Evolutionary conservation across 2,797 vertebrate species (phyloP).

Genomic region (Garrulus glandarius): DNA sequence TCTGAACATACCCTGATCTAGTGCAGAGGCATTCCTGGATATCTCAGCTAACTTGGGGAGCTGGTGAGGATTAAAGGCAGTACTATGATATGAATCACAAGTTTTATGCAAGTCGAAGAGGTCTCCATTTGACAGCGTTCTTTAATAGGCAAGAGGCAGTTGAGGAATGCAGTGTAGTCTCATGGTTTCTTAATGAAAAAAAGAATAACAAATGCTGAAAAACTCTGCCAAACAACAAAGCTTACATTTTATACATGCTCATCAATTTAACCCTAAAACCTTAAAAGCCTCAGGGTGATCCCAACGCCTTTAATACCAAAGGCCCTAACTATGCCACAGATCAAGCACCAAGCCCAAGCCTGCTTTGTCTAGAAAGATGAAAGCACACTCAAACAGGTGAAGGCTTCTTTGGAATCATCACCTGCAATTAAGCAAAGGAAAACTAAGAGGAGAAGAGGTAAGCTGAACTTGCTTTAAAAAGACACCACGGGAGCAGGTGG

Average conservation of each 20-base stretch:
- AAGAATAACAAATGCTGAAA: constrained; percentile 71
- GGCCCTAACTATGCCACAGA: constrained; percentile 70
- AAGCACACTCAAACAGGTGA: constrained; percentile 75
- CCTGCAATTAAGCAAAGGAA: constrained; percentile 80
- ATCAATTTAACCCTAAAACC: constrained; percentile 77
- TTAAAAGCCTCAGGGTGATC: constrained; percentile 76
- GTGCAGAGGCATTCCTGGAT: not conserved
- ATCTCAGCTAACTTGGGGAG: not conserved
- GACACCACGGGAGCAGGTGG: constrained; percentile 71
- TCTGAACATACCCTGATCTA: not conserved
- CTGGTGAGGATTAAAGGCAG: not conserved
- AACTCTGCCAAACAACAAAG: constrained; percentile 79
- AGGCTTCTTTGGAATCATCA: constrained; percentile 78
- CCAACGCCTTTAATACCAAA: constrained; percentile 75
- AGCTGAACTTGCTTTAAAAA: constrained; percentile 71
- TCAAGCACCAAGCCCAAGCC: constrained; percentile 77
- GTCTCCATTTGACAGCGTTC: not conserved
- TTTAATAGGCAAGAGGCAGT: constrained; percentile 26
- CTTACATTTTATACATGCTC: constrained; percentile 76
- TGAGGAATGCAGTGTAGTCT: not conserved
- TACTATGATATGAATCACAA: not conserved
- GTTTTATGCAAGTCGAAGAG: constrained; percentile 4
- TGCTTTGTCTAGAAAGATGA: constrained; percentile 80
- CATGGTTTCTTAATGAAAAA: constrained; percentile 34
- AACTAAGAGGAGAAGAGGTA: constrained; percentile 70